These are phyloP conservation scores for Sylvilagus floridanus DNA, from an alignment of 2,797 vertebrate genomes.

Conservation along the genomic window DNA sequence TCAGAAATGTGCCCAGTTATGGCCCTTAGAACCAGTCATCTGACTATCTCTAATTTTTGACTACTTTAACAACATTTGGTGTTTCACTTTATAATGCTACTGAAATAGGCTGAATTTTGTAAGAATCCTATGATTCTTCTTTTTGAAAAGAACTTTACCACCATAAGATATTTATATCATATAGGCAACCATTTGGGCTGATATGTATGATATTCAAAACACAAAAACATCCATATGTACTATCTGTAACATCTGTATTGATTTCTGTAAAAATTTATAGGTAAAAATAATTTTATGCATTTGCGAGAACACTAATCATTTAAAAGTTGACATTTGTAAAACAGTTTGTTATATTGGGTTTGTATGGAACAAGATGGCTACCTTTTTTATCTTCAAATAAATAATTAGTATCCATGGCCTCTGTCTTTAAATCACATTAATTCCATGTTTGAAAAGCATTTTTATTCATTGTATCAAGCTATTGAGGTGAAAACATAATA, in stretches of 20 bases:
- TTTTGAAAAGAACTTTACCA: background rate
- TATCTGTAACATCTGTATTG: background rate
- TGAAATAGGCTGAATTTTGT: background rate
- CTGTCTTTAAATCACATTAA: constrained; percentile 17
- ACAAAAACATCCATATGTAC: background rate
- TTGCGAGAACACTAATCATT: background rate
- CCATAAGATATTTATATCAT: background rate
- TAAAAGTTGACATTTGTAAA: constrained; percentile 13
- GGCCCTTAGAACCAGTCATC: background rate
- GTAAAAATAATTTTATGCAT: background rate
- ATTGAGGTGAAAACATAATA: constrained; percentile 47
- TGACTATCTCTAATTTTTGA: background rate
- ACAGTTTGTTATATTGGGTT: background rate
- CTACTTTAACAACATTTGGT: background rate
- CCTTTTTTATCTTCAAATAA: constrained; percentile 37
- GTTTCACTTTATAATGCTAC: background rate
- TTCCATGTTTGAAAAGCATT: constrained; percentile 2
- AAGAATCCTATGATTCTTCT: background rate
- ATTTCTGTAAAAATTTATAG: constrained; percentile 12
- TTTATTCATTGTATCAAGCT: constrained; percentile 3
- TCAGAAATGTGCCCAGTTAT: background rate
- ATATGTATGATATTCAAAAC: constrained; percentile 21
- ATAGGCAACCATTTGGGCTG: background rate
- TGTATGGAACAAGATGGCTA: background rate
- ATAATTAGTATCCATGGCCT: background rate